Evolutionary conservation across 2,797 vertebrate species (phyloP).

Genomic region (Typhlichthys subterraneus): DNA sequence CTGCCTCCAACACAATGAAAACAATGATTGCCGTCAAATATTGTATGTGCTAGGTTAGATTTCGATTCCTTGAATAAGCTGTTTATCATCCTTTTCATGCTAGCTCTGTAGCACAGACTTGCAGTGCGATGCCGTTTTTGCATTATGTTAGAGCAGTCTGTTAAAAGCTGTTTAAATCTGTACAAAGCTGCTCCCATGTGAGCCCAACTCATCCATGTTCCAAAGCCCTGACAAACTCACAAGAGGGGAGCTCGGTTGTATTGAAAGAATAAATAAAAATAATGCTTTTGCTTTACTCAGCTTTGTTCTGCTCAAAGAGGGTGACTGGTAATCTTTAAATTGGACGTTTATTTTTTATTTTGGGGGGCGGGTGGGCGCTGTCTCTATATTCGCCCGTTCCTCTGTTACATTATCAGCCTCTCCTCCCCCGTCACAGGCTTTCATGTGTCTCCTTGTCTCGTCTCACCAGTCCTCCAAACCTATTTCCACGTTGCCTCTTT

Average conservation of each 20-base stretch:
- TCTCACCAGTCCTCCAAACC: too few relatives aligned
- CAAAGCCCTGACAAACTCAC: neutral
- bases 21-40: too few relatives aligned
- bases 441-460: too few relatives aligned
- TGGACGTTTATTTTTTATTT: too few relatives aligned
- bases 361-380: neutral
- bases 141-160: neutral
- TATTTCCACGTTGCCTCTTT: too few relatives aligned
- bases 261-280: neutral
- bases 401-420: slow-evolving; percentile 7
- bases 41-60: too few relatives aligned
- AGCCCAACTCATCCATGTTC: slow-evolving; percentile 6
- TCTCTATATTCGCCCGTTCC: neutral
- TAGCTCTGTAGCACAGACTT: neutral
- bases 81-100: neutral
- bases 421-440: neutral
- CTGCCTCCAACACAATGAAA: too few relatives aligned
- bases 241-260: neutral
- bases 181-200: slow-evolving; percentile 3
- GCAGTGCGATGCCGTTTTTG: neutral
- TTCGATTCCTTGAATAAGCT: neutral
- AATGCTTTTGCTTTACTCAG: slow-evolving; percentile 4
- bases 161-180: slow-evolving; percentile 1
- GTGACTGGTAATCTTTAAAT: neutral
- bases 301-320: slow-evolving; percentile 1